phyloP scores from a whole-genome alignment of 2,797 vertebrate species.

The Meriones psammophilus region DNA sequence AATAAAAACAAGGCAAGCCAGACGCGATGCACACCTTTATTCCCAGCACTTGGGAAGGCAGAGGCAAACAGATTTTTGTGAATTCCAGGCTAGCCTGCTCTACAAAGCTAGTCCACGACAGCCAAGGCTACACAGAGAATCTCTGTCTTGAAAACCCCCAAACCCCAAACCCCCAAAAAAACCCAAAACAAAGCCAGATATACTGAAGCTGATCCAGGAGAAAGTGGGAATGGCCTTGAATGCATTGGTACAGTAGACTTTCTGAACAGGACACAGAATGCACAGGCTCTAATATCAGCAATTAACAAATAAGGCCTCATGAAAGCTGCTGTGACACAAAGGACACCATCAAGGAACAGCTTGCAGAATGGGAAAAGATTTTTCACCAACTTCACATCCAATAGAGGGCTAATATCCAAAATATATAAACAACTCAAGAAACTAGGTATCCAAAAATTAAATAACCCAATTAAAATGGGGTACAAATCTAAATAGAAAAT shows the following conservation, averaged over 20 bases:
- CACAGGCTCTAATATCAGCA: background rate
- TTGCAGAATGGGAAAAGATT: no score
- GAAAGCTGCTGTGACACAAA: background rate
- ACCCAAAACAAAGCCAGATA: background rate
- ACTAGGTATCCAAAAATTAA: background rate
- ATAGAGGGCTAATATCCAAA: background rate
- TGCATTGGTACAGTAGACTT: background rate
- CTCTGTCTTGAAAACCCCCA: no score
- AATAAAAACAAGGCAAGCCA: background rate
- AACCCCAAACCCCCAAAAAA: no score
- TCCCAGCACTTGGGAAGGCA: no score
- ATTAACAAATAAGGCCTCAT: background rate
- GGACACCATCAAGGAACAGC: background rate
- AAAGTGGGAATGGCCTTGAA: background rate
- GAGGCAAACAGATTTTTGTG: no score
- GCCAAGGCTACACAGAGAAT: no score
- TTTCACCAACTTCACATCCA: background rate
- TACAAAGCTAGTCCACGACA: no score
- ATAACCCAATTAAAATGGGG: background rate
- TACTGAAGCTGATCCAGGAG: background rate
- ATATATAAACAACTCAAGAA: background rate
- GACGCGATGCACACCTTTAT: no score
- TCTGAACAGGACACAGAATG: background rate
- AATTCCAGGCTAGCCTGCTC: no score
- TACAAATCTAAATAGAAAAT: background rate